These are phyloP conservation scores for Syngnathus rostellatus DNA, from an alignment of 2,797 vertebrate genomes.

Conservation along the genomic window DNA sequence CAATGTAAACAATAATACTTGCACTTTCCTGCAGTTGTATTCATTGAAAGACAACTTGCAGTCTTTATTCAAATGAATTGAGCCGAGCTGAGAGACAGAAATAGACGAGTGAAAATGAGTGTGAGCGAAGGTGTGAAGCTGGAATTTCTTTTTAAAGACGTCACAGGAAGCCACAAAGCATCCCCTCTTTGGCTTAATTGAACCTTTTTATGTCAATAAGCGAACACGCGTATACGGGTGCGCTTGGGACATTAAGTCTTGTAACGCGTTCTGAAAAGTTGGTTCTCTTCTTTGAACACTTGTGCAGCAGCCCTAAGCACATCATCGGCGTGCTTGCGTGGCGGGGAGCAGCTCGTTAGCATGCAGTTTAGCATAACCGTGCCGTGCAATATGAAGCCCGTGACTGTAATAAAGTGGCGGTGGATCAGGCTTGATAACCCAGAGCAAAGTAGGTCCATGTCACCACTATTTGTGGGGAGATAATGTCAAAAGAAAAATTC, in stretches of 20 bases:
- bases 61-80: constrained; percentile 5
- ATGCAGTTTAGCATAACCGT: constrained; percentile 1
- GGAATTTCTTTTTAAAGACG: not conserved
- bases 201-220: constrained; percentile 6
- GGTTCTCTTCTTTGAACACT: constrained; percentile 2
- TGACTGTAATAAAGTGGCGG: not conserved
- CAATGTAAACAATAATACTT: not conserved
- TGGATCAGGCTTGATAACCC: not conserved
- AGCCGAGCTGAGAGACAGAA: constrained; percentile 6
- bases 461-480: not conserved
- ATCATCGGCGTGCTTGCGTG: not conserved
- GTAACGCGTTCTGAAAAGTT: not conserved
- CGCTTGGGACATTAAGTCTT: not conserved
- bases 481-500: not conserved
- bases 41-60: not conserved
- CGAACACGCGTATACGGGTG: not conserved
- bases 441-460: not conserved
- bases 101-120: constrained; percentile 5
- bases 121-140: constrained; percentile 7
- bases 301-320: not conserved
- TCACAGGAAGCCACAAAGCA: not conserved
- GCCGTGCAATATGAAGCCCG: not conserved
- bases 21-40: not conserved
- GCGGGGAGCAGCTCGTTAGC: not conserved
- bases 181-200: constrained; percentile 2